A percentile compares a stretch with the other conserved stretches of the same genome.
Evolutionary conservation across 2,113 vertebrate genomes (phyloP).

Genomic region (Pyrgilauda ruficollis): DNA sequence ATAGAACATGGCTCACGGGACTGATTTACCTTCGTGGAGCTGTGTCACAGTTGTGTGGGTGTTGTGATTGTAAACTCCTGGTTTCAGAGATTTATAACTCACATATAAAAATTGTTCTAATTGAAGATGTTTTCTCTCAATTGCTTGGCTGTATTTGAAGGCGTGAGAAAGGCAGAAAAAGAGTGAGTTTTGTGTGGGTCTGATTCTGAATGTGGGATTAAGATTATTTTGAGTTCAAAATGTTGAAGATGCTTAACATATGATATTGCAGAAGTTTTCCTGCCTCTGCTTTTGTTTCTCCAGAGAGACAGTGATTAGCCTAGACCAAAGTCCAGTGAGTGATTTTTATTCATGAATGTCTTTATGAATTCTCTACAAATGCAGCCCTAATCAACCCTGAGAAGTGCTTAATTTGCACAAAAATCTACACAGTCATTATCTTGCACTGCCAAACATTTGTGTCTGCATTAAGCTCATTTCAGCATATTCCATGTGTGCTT

Average conservation of each 20-base stretch:
- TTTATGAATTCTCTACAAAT: background rate
- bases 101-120: background rate
- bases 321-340: background rate
- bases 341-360: conserved; percentile 11
- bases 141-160: background rate
- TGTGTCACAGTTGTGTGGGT: background rate
- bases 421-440: background rate
- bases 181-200: background rate
- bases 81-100: conserved; percentile 20
- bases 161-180: background rate
- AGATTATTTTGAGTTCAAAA: background rate
- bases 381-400: background rate
- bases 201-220: background rate
- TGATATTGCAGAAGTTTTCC: background rate
- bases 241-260: background rate
- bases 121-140: conserved; percentile 1
- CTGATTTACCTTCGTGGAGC: conserved; percentile 7
- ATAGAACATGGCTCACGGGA: background rate
- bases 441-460: background rate
- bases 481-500: background rate
- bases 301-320: background rate
- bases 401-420: conserved; percentile 18
- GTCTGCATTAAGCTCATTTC: background rate
- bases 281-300: background rate
- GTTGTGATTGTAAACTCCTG: conserved; percentile 17